A percentile compares a stretch with the other conserved stretches of the same genome.
Conservation (phyloP, 2,888 invertebrate genomes). For the Euplagia quadripunctaria region DNA sequence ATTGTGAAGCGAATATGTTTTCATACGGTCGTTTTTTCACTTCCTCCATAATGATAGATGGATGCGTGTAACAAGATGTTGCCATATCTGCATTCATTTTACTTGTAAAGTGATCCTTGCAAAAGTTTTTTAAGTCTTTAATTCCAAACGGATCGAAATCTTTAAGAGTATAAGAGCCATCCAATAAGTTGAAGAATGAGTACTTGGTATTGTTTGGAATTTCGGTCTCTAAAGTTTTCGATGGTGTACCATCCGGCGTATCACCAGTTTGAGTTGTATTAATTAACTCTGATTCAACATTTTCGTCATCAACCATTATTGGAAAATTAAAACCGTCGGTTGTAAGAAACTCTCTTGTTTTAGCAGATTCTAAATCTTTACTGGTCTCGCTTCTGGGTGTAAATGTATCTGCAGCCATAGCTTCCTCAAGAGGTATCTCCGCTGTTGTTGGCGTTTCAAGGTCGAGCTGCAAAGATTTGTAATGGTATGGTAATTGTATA, state of each 20-base stretch:
- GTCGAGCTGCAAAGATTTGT: conserved; percentile 73
- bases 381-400: conserved; percentile 71
- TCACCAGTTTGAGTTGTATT: conserved; percentile 58
- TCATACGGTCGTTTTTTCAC: conserved; percentile 77
- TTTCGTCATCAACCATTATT: conserved; percentile 74
- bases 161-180: conserved; percentile 81
- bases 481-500: not conserved
- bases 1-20: conserved; percentile 75
- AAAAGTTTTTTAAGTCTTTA: conserved; percentile 64
- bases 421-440: conserved; percentile 76
- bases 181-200: conserved; percentile 80
- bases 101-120: conserved; percentile 66
- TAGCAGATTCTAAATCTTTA: conserved; percentile 64
- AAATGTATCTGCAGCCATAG: conserved; percentile 69
- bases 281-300: conserved; percentile 59
- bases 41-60: conserved; percentile 76
- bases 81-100: conserved; percentile 68
- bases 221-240: conserved; percentile 55
- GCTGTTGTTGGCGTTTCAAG: conserved; percentile 85
- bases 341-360: conserved; percentile 67
- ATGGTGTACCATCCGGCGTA: conserved; percentile 65
- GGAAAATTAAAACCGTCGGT: conserved; percentile 80
- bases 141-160: conserved; percentile 82
- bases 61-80: conserved; percentile 74
- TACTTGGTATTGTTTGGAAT: conserved; percentile 52